Base-by-base conservation (phyloP, 2,888 invertebrate genomes). In the Sphecodes monilicornis region DNA sequence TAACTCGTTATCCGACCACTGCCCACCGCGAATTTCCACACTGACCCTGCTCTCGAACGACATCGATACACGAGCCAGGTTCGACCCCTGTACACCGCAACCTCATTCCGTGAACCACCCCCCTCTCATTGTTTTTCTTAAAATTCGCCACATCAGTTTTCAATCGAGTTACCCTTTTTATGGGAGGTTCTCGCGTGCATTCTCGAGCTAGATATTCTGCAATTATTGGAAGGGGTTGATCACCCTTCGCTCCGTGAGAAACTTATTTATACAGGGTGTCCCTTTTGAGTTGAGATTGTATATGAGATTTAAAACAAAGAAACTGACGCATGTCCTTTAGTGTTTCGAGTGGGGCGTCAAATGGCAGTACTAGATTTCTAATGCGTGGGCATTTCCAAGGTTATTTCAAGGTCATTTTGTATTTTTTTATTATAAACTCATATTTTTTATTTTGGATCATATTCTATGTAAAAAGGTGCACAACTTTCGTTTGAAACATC, bases 1-100 rank as follows among this genome's bases (percentile, higher is more conserved):
- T 50, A 66, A 66, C 66, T 66, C 66, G 66, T 66, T 66, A 66
- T 36, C 36, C 69, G n/a, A 36, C 36, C 68, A 16, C 57, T 26
- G 57, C 13, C 36, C 36, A n/a, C 69, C 41, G 39, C 69, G 32
- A 69, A 36, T 39, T 32, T 66, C 36, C 66, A n/a, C 36, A 11
- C n/a, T 36, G 66, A 57, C 13, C 57, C 57, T 13, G 57, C 57
- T 29, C 57, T 26, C 57, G 26, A 57, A n/a, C 57, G 57, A 57
- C 26, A 57, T 57, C 57, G 57, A 57, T 57, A 57, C 57, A 26
- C 57, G 57, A 57, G 26, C 26, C 4, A 13, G 1, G 57, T 26
- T n/a, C 29, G n/a, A 57, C 57, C 57, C 50, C n/a, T n/a, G 16
- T 13, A 4, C 11, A 26, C 57, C 57, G 57, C 57, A 57, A 26